These are phyloP conservation scores for Atrichornis clamosus DNA, from an alignment of 2,113 vertebrate genomes.

Conservation along the genomic window DNA sequence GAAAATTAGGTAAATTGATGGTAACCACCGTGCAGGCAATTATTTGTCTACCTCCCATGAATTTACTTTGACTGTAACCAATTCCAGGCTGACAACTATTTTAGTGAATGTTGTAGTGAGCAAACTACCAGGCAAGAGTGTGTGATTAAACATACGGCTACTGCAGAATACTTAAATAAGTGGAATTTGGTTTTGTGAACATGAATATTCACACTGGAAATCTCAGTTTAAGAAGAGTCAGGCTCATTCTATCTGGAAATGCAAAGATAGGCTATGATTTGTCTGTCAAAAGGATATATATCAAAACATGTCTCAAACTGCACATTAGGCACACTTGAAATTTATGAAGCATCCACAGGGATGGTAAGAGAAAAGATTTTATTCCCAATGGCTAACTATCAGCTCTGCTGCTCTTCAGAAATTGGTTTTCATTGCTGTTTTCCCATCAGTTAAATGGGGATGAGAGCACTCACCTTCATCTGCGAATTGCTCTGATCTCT, in stretches of 20 bases:
- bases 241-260: background rate
- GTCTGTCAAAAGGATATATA: conserved; percentile 12
- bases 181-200: background rate
- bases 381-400: background rate
- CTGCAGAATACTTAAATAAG: background rate
- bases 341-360: background rate
- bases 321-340: conserved; percentile 13
- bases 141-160: background rate
- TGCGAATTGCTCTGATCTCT: background rate
- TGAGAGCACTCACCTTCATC: background rate
- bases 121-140: background rate
- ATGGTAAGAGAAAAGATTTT: background rate
- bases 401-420: conserved; percentile 3
- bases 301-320: background rate
- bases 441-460: background rate
- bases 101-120: background rate
- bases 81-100: background rate
- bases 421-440: background rate
- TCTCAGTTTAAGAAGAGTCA: conserved; percentile 5
- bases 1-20: background rate
- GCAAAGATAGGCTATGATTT: background rate
- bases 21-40: background rate
- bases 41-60: background rate
- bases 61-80: background rate
- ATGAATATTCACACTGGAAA: background rate